Evolutionary conservation across 2,797 vertebrate genomes (phyloP).

Genomic region (Babyrousa celebensis): DNA sequence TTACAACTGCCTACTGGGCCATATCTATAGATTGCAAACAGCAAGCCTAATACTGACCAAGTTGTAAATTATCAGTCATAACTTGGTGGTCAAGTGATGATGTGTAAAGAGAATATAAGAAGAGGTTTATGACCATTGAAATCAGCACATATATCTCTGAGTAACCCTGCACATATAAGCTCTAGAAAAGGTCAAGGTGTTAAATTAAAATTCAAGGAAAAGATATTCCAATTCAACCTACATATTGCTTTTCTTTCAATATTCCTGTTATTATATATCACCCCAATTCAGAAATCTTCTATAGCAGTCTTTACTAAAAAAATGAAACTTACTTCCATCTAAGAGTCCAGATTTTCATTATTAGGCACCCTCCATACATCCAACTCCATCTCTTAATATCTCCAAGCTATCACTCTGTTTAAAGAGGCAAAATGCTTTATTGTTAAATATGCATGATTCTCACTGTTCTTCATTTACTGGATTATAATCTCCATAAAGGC

Average conservation of each 20-base stretch:
- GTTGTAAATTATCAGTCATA: constrained; percentile 73
- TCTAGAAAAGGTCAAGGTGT: neutral
- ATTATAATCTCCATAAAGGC: neutral
- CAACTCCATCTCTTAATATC: neutral
- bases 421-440: constrained; percentile 14
- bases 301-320: neutral
- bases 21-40: constrained; percentile 81
- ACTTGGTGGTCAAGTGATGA: constrained; percentile 39
- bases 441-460: neutral
- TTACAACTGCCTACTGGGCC: constrained; percentile 80
- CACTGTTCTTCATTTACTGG: neutral
- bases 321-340: neutral
- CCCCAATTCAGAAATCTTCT: constrained; percentile 25
- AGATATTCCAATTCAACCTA: neutral
- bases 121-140: neutral
- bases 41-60: constrained; percentile 47
- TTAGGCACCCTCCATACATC: neutral
- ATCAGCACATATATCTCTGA: neutral
- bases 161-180: constrained; percentile 57
- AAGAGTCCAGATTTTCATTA: neutral
- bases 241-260: neutral
- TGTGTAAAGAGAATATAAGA: constrained; percentile 36
- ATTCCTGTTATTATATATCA: neutral
- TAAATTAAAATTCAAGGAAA: constrained; percentile 40
- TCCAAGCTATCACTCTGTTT: neutral